Conservation (phyloP, 2,888 invertebrate genomes). For the Platycnemis pennipes region DNA sequence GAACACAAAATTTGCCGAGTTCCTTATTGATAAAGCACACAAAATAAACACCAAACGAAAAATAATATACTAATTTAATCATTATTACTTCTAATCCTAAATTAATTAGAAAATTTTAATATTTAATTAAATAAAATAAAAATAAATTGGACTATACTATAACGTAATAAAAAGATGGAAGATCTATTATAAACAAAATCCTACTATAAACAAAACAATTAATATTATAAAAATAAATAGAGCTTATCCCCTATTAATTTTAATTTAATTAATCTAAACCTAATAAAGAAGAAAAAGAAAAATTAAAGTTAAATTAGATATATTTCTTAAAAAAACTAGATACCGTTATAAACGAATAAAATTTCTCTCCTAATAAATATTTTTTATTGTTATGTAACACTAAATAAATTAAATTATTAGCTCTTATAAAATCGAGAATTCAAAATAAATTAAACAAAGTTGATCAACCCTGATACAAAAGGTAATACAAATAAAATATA, state of each 20-base stretch:
- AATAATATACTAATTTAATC: slow-evolving; percentile 69
- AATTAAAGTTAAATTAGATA: slow-evolving; percentile 80
- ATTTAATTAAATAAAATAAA: slow-evolving; percentile 77
- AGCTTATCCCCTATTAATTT: slow-evolving; percentile 84
- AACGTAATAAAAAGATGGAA: slow-evolving; percentile 80
- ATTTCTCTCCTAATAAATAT: slow-evolving; percentile 84
- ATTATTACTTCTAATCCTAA: slow-evolving; percentile 77
- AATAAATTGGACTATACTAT: slow-evolving; percentile 79
- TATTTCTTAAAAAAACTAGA: slow-evolving; percentile 86
- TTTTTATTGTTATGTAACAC: slow-evolving; percentile 83
- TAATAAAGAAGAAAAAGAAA: neutral
- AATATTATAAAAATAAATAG: slow-evolving; percentile 77
- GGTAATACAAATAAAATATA: slow-evolving; percentile 84
- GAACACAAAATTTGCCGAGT: slow-evolving; percentile 84
- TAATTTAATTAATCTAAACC: slow-evolving; percentile 75
- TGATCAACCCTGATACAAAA: slow-evolving; percentile 88
- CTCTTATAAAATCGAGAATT: slow-evolving; percentile 84
- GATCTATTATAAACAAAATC: slow-evolving; percentile 83
- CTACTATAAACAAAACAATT: slow-evolving; percentile 78
- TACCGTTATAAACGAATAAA: slow-evolving; percentile 85
- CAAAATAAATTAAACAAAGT: slow-evolving; percentile 78
- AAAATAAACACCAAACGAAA: slow-evolving; percentile 76
- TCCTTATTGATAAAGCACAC: slow-evolving; percentile 78
- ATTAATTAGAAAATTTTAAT: slow-evolving; percentile 79
- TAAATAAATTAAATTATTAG: slow-evolving; percentile 82